Evolutionary conservation across 2,113 vertebrate species (phyloP).

Genomic region (Oryzias woworae): DNA sequence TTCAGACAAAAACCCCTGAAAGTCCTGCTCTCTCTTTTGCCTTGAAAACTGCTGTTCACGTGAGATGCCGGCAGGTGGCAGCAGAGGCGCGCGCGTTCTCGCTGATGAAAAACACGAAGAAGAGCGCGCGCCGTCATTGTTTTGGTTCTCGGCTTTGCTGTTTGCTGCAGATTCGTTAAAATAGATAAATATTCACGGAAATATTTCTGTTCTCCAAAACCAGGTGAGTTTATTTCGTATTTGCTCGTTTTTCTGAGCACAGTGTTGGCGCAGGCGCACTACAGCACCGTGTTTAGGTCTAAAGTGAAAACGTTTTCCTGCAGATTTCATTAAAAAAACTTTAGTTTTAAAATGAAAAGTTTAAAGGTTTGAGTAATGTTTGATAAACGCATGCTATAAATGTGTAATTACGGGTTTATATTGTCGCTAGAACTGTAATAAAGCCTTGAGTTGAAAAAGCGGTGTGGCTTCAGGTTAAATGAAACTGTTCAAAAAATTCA

Average conservation of each 20-base stretch:
- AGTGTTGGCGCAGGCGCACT: not conserved
- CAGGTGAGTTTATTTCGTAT: not conserved
- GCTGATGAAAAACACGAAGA: constrained; percentile 1
- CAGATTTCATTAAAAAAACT: not conserved
- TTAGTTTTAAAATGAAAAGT: too few relatives aligned
- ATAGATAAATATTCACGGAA: not conserved
- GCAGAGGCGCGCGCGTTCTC: not conserved
- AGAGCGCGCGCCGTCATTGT: constrained; percentile 5
- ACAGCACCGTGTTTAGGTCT: not conserved
- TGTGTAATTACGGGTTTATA: not conserved
- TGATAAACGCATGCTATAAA: not conserved
- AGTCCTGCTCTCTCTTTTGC: too few relatives aligned
- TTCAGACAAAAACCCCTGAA: too few relatives aligned
- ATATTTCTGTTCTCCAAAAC: not conserved
- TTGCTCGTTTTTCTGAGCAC: not conserved
- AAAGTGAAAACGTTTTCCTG: not conserved
- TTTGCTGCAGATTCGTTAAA: not conserved
- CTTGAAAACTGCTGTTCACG: too few relatives aligned
- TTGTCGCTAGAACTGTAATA: too few relatives aligned
- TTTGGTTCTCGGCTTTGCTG: not conserved
- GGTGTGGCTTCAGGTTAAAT: not conserved
- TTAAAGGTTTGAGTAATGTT: too few relatives aligned
- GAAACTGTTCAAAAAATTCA: not conserved
- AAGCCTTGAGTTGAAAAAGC: not conserved
- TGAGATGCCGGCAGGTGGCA: constrained; percentile 5